Percentiles rank a stretch among this genome's conserved stretches.
phyloP scores from a whole-genome alignment of 2,797 vertebrate species.

The Anabacerthia variegaticeps region DNA sequence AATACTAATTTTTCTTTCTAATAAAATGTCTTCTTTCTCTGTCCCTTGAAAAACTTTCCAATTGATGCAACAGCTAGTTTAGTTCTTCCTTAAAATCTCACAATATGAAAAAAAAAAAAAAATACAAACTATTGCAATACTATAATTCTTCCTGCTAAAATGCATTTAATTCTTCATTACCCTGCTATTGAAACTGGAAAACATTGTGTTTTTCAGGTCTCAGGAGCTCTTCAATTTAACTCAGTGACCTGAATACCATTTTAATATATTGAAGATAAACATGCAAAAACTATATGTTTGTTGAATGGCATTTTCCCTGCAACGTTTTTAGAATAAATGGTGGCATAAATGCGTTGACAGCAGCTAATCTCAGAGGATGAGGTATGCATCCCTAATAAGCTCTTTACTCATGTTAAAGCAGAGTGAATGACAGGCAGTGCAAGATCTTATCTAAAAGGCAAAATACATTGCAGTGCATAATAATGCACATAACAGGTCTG shows the following conservation, averaged over 20 bases:
- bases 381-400: slow-evolving; percentile 29
- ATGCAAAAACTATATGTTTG: background rate
- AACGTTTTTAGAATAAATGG: slow-evolving; percentile 19
- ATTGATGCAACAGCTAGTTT: background rate
- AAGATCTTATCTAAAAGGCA: slow-evolving; percentile 44
- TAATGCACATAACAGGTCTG: background rate
- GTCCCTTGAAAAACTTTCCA: background rate
- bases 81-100: background rate
- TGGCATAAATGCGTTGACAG: slow-evolving; percentile 5
- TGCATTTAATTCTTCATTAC: background rate
- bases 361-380: slow-evolving; percentile 37
- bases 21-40: background rate
- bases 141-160: background rate
- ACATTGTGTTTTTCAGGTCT: background rate
- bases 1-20: background rate
- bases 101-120: background rate
- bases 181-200: background rate
- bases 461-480: slow-evolving; percentile 18
- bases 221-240: background rate
- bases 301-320: background rate
- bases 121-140: background rate
- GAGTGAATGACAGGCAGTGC: slow-evolving; percentile 15
- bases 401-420: slow-evolving; percentile 25
- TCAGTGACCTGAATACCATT: background rate
- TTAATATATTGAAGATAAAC: background rate